Evolutionary conservation across 2,888 invertebrate species (phyloP), one percentile per base, ranked within the genome.

Genomic region (Ectropis crepuscularia): DNA sequence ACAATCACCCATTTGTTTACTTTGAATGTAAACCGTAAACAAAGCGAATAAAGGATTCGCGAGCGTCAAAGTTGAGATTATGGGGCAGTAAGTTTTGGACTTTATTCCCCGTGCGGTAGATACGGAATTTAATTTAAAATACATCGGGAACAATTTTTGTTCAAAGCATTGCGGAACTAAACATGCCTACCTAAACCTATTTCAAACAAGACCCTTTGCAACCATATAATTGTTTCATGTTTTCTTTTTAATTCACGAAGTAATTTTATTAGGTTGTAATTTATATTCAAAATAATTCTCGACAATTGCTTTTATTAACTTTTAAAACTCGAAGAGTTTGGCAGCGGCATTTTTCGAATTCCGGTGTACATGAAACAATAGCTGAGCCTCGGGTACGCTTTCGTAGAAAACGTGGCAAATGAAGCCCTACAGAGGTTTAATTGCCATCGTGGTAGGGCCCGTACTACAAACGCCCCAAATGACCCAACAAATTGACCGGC

Each of bases 401-500:
- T 59, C 63, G 54, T 55, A 46, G 60, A 55, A 61, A 64, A 64
- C 76, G 76, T 77, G 76, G 73, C 73, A 80, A 85, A 85, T 83
- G 88, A 90, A 90, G 86, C 88, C 87, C 82, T 86, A 81, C 81
- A 80, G 77, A 75, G 79, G 85, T 89, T 89, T 90, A 91, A 90
- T 91, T 90, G 88, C 87, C 83, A 78, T 81, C 79, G 82, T 79
- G 75, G 75, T 75, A 74, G 73, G 78, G 81, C 88, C 89, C 89
- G 85, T 88, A 80, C 81, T 79, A 68, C 70, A 79, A 70, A 79
- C 79, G 82, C 85, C 83, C 81, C 84, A 85, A 90, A 88, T 87
- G 89, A 89, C 86, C 87, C 81, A 82, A 86, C 89, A 90, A 92
- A 91, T 90, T 92, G 89, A 89, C 85, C 82, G 81, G 79, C 82